Conservation (phyloP, 2,113 vertebrate species). For the Sapajus apella region DNA sequence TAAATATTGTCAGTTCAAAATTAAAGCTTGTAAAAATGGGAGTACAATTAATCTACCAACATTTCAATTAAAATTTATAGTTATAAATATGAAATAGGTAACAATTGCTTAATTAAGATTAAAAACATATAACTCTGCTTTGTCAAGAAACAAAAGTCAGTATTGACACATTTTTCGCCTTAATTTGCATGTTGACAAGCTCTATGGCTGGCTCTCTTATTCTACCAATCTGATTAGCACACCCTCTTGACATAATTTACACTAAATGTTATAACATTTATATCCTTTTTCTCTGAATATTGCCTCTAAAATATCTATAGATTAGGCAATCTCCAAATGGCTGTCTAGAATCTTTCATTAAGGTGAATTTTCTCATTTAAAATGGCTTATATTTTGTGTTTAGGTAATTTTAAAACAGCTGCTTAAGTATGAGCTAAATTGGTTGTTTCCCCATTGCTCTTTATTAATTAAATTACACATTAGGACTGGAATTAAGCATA, state of each 20-base stretch:
- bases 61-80: background rate
- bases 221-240: background rate
- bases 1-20: background rate
- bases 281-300: background rate
- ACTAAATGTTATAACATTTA: background rate
- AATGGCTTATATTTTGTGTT: background rate
- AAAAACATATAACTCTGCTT: background rate
- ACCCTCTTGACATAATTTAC: background rate
- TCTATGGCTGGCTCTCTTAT: background rate
- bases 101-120: background rate
- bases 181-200: background rate
- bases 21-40: background rate
- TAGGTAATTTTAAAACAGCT: background rate
- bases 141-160: background rate
- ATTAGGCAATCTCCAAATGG: background rate
- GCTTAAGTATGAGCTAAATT: background rate
- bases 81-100: background rate
- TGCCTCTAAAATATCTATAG: background rate
- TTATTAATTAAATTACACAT: background rate
- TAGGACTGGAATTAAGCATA: background rate
- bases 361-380: background rate
- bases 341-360: background rate
- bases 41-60: background rate
- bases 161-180: background rate
- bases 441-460: background rate